A percentile compares a stretch with the other conserved stretches of the same genome.
These are phyloP conservation scores for Meloidogyne hapla DNA, from an alignment of 1,140 invertebrate species.

Conservation along the genomic window DNA sequence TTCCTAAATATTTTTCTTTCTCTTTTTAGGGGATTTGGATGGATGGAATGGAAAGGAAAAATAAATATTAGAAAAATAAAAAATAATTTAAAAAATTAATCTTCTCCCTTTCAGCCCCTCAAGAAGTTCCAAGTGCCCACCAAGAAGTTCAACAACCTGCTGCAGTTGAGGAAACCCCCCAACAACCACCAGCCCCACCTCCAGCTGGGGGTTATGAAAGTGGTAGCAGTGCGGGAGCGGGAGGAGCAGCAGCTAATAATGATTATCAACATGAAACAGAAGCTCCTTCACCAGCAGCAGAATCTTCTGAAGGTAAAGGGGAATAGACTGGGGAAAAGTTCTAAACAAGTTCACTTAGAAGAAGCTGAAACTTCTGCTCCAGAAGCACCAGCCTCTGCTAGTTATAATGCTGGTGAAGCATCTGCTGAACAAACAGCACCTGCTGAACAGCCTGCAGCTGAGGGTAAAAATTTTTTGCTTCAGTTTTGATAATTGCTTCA, in stretches of 20 bases:
- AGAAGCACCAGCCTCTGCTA: slow-evolving; percentile 28
- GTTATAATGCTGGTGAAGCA: slow-evolving; percentile 9
- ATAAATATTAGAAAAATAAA: too few relatives aligned
- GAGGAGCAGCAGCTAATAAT: not conserved
- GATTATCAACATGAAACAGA: not conserved
- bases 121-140: not conserved
- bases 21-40: too few relatives aligned
- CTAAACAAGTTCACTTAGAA: not conserved
- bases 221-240: not conserved
- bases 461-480: not conserved
- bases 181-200: not conserved
- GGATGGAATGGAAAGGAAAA: too few relatives aligned
- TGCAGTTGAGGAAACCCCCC: not conserved
- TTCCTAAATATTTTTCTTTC: too few relatives aligned
- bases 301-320: not conserved
- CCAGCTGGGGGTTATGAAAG: not conserved
- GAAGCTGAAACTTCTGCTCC: slow-evolving; percentile 13
- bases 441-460: not conserved
- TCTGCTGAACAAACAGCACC: not conserved
- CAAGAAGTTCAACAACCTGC: not conserved
- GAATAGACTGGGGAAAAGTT: too few relatives aligned
- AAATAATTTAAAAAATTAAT: too few relatives aligned
- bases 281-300: not conserved
- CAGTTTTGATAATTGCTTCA: not conserved
- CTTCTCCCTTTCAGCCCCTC: not conserved